Conservation (phyloP, 2,113 vertebrate genomes). For the Bothrops jararaca region DNA sequence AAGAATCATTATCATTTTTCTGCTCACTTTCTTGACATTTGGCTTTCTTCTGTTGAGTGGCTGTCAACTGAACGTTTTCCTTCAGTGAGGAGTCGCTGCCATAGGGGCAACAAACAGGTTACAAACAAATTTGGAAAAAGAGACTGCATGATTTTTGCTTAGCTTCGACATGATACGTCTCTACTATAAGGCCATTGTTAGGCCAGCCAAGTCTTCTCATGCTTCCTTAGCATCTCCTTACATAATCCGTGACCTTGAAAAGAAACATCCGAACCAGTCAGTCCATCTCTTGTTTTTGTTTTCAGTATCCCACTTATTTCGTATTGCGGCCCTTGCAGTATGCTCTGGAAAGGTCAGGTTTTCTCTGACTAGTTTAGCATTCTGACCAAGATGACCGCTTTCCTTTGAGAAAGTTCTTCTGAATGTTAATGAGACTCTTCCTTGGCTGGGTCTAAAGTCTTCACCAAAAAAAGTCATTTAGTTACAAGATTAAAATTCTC, state of each 20-base stretch:
- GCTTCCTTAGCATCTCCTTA: neutral
- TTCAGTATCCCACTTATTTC: neutral
- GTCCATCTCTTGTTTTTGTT: neutral
- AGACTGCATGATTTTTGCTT: neutral
- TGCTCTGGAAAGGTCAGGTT: conserved; percentile 2
- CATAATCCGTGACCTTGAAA: neutral
- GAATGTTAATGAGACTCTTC: conserved; percentile 27
- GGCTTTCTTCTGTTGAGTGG: neutral
- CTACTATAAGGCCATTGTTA: neutral
- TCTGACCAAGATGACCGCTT: conserved; percentile 8
- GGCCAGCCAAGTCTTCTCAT: neutral
- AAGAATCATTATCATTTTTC: neutral
- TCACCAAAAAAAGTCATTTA: neutral
- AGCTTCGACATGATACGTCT: neutral
- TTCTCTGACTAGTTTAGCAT: conserved; percentile 30
- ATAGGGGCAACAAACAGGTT: neutral
- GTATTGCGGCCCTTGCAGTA: neutral
- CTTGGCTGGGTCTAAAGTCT: neutral
- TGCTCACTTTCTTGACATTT: neutral
- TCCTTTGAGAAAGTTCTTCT: conserved; percentile 13
- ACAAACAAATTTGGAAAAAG: neutral
- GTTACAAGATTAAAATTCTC: neutral
- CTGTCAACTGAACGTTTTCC: neutral
- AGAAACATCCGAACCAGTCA: neutral
- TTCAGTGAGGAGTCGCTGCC: neutral